phyloP scores from a whole-genome alignment of 2,888 invertebrate species.

The Epistrophella euchroma region DNA sequence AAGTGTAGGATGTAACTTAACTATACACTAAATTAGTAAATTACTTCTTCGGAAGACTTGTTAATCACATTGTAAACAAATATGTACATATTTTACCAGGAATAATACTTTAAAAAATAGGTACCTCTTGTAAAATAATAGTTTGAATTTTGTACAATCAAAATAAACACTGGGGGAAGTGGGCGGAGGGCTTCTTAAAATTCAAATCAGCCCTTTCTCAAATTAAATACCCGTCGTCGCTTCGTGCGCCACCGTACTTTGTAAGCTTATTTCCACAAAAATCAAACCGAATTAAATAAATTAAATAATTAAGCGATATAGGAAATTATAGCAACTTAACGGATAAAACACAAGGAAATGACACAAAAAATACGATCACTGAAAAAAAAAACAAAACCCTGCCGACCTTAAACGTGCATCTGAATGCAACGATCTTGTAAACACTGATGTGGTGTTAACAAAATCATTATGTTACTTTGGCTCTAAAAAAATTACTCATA shows the following conservation, averaged over 20 bases:
- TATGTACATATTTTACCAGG: neutral
- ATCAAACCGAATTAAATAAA: neutral
- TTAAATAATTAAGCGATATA: neutral
- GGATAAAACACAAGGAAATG: neutral
- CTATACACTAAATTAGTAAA: neutral
- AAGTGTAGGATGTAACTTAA: neutral
- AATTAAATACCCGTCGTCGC: neutral
- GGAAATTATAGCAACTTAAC: neutral
- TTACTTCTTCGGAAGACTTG: neutral
- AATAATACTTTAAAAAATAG: neutral
- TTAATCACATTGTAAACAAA: neutral
- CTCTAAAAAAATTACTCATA: neutral
- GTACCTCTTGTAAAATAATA: neutral
- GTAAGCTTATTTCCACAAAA: neutral
- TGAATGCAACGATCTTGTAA: conserved; percentile 13
- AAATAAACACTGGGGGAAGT: neutral
- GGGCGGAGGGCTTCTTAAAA: neutral
- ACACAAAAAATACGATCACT: neutral
- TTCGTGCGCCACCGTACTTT: neutral
- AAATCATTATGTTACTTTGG: neutral
- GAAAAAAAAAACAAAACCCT: neutral
- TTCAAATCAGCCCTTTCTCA: neutral
- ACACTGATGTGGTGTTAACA: neutral
- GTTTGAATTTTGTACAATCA: neutral
- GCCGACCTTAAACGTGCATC: conserved; percentile 6